phyloP scores from a whole-genome alignment of 1,140 invertebrate genomes.

The Lucilia cuprina region DNA sequence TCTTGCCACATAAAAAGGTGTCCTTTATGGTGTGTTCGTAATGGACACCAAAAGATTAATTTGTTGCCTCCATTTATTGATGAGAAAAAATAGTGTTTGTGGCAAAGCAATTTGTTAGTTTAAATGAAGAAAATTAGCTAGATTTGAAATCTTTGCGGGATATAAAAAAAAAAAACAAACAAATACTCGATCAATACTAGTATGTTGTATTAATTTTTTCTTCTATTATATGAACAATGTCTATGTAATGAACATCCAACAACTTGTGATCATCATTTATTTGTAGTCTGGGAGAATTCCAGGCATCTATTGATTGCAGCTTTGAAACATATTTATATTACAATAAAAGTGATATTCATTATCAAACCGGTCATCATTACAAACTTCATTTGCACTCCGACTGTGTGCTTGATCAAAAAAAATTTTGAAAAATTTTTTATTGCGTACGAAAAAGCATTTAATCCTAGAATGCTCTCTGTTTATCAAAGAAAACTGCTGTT shows the following conservation, averaged over 20 bases:
- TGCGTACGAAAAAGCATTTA: background rate
- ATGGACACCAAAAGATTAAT: background rate
- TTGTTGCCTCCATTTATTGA: background rate
- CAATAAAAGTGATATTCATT: background rate
- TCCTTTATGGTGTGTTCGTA: background rate
- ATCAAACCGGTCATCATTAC: background rate
- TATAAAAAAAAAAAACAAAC: conserved; percentile 4
- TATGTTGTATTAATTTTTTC: background rate
- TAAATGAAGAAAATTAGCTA: background rate
- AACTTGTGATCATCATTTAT: background rate
- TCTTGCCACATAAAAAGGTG: background rate
- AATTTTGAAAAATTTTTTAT: background rate
- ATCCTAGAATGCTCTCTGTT: background rate
- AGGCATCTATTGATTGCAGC: background rate
- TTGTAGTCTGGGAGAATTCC: background rate
- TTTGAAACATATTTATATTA: background rate
- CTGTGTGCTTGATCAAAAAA: background rate
- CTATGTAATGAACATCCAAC: background rate
- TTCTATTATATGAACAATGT: background rate
- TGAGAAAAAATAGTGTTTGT: background rate
- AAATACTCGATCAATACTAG: background rate
- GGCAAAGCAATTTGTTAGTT: background rate
- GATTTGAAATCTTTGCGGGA: background rate
- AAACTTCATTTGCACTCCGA: background rate
- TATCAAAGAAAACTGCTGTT: too few species aligned